phyloP scores from a whole-genome alignment of 1,140 invertebrate genomes.

The Nephotettix cincticeps region DNA sequence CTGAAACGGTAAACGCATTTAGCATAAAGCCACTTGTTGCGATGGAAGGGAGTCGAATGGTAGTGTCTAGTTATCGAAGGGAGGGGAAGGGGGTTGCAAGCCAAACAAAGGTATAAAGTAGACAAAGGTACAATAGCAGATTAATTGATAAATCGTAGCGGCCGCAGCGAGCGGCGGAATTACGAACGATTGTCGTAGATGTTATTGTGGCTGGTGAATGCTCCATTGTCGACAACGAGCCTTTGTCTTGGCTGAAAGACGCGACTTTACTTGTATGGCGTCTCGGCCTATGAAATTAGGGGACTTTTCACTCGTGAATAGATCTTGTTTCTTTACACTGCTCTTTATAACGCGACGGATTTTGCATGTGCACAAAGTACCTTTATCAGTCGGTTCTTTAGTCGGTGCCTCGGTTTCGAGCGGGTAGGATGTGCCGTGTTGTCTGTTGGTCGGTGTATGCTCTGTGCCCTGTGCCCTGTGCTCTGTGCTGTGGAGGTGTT shows the following conservation, averaged over 20 bases:
- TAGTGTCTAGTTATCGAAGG: not conserved
- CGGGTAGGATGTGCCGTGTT: slow-evolving; percentile 13
- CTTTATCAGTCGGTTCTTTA: slow-evolving; percentile 28
- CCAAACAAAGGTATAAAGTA: slow-evolving; percentile 10
- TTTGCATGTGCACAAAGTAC: slow-evolving; percentile 32
- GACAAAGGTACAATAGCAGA: slow-evolving; percentile 21
- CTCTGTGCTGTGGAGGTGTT: no score
- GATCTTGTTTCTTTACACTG: slow-evolving; percentile 24
- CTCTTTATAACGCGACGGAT: slow-evolving; percentile 28
- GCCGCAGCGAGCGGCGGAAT: not conserved
- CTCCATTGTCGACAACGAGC: slow-evolving; percentile 14
- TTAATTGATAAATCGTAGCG: slow-evolving; percentile 19
- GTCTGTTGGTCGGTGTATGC: slow-evolving; percentile 1
- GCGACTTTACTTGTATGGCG: slow-evolving; percentile 14
- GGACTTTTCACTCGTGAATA: slow-evolving; percentile 23
- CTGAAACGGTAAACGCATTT: no score
- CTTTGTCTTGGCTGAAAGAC: slow-evolving; percentile 27
- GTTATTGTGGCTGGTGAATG: slow-evolving; percentile 11
- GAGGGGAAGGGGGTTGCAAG: not conserved
- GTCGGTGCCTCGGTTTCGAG: slow-evolving; percentile 1
- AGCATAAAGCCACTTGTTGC: not conserved
- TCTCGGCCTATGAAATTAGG: slow-evolving; percentile 29
- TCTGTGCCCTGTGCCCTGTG: not conserved
- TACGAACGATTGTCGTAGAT: slow-evolving; percentile 15
- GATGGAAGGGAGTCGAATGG: not conserved